A percentile compares a stretch with the other conserved stretches of the same genome.
Conservation (phyloP, 2,113 vertebrate genomes). For the Orycteropus afer region DNA sequence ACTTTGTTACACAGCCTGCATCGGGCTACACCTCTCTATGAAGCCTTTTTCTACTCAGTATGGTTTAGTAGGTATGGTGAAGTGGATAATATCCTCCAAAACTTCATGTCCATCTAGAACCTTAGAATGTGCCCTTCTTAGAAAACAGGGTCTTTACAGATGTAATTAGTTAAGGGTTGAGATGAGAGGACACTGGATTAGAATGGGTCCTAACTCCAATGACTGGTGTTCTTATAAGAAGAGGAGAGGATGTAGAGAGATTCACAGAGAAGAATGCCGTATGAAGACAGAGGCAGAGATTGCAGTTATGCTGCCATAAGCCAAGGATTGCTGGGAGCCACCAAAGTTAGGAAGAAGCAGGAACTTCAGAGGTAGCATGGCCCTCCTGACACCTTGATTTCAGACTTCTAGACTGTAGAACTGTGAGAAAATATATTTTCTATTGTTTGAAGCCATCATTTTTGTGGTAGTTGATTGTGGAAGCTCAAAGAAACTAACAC, state of each 20-base stretch:
- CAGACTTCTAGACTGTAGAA: not conserved
- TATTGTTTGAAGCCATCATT: not conserved
- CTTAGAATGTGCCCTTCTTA: not conserved
- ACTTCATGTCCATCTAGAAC: not conserved
- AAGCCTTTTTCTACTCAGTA: not conserved
- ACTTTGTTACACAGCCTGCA: not conserved
- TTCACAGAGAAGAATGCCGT: not conserved
- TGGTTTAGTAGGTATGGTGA: not conserved
- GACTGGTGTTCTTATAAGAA: not conserved
- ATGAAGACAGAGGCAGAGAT: not conserved
- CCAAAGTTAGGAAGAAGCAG: not conserved
- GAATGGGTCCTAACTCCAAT: not conserved
- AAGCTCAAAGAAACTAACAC: not conserved
- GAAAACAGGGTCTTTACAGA: not conserved
- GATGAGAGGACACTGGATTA: not conserved
- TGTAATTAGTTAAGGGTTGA: not conserved
- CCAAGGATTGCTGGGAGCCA: not conserved
- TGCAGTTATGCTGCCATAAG: not conserved
- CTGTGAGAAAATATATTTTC: not conserved
- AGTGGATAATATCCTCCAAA: not conserved
- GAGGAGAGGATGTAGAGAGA: not conserved
- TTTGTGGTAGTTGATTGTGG: not conserved
- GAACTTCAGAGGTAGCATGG: not conserved
- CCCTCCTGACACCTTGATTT: not conserved
- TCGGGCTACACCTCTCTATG: not conserved